A percentile compares a stretch with the other conserved stretches of the same genome.
These are phyloP conservation scores for Hirtodrosophila histrioides DNA, from an alignment of 2,888 invertebrate genomes.

Conservation along the genomic window DNA sequence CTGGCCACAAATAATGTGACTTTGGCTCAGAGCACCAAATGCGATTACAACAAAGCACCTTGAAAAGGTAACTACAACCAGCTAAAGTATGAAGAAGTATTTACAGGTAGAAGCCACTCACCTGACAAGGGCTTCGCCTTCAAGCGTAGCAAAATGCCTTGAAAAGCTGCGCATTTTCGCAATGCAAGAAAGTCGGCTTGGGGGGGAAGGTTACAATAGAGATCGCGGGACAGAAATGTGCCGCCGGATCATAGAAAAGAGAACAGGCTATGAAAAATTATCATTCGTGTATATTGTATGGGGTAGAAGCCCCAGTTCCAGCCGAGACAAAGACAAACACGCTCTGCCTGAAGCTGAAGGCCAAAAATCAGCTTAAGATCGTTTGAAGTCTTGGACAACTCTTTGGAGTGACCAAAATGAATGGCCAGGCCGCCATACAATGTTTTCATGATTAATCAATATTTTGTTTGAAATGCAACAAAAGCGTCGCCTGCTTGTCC, in stretches of 20 bases:
- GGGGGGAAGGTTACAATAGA: slow-evolving; percentile 27
- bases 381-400: slow-evolving; percentile 63
- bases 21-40: slow-evolving; percentile 46
- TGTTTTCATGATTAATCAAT: slow-evolving; percentile 72
- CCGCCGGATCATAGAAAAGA: slow-evolving; percentile 40
- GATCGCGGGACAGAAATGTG: slow-evolving; percentile 46
- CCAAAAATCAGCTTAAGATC: slow-evolving; percentile 74
- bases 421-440: slow-evolving; percentile 47
- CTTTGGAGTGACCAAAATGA: slow-evolving; percentile 39
- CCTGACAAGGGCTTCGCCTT: not conserved
- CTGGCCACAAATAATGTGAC: slow-evolving; percentile 46
- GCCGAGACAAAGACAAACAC: slow-evolving; percentile 51
- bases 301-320: slow-evolving; percentile 3
- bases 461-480: slow-evolving; percentile 77
- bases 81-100: slow-evolving; percentile 16
- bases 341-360: slow-evolving; percentile 38
- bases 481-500: slow-evolving; percentile 56
- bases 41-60: slow-evolving; percentile 51
- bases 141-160: slow-evolving; percentile 33
- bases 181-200: not conserved
- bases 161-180: slow-evolving; percentile 41
- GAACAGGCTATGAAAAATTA: slow-evolving; percentile 49
- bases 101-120: slow-evolving; percentile 6
- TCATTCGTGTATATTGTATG: slow-evolving; percentile 38
- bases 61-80: slow-evolving; percentile 10